Percentiles rank a stretch among this genome's conserved stretches.
phyloP scores from a whole-genome alignment of 2,888 invertebrate genomes.

The Xestobium rufovillosum region DNA sequence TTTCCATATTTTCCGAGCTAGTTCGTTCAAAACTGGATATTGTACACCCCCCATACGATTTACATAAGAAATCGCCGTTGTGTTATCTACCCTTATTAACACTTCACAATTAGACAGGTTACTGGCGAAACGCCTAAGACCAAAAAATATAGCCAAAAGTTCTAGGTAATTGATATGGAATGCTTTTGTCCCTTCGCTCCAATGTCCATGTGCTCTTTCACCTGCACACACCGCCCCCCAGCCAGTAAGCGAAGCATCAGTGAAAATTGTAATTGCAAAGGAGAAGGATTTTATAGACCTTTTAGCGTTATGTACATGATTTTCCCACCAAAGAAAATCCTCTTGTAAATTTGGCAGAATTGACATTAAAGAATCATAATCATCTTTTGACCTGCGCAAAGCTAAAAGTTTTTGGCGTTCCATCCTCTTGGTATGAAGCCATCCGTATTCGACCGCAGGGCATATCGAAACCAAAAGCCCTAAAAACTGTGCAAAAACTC shows the following conservation, averaged over 20 bases:
- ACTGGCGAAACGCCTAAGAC: constrained; percentile 22
- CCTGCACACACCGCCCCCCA: constrained; percentile 22
- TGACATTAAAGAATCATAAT: constrained; percentile 15
- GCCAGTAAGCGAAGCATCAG: constrained; percentile 24
- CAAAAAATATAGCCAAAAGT: constrained; percentile 22
- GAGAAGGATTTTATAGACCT: too few relatives aligned
- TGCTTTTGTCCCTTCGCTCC: constrained; percentile 17
- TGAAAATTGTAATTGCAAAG: constrained; percentile 20
- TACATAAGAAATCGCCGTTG: constrained; percentile 22
- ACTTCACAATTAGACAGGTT: constrained; percentile 17
- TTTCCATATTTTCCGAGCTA: constrained; percentile 25
- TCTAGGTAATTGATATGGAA: constrained; percentile 26
- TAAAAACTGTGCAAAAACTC: constrained; percentile 21
- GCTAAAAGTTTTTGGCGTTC: constrained; percentile 19
- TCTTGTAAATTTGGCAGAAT: constrained; percentile 10
- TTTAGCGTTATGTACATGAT: too few relatives aligned
- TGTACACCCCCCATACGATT: too few relatives aligned
- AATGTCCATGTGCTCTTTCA: constrained; percentile 16
- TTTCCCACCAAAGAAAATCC: constrained; percentile 26
- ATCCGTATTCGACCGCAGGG: constrained; percentile 25
- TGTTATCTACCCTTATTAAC: constrained; percentile 21
- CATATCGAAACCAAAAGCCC: constrained; percentile 23
- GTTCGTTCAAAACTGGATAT: constrained; percentile 19
- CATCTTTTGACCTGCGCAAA: constrained; percentile 11
- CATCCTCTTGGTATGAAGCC: constrained; percentile 18